These are phyloP conservation scores for Prunella himalayana DNA, from an alignment of 2,113 vertebrate species.

Conservation along the genomic window DNA sequence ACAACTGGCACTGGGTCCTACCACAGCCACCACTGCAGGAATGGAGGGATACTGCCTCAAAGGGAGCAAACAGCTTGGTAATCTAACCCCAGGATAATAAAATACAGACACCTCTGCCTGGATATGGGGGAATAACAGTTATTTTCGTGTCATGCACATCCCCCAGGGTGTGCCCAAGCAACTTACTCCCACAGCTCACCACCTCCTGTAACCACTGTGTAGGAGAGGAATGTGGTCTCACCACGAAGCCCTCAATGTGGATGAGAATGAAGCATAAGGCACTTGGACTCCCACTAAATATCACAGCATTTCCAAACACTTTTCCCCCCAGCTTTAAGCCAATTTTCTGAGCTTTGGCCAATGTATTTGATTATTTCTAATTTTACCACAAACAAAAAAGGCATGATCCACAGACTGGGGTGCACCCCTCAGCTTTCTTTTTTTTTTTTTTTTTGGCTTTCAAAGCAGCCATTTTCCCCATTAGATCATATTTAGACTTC, in stretches of 20 bases:
- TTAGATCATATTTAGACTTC: slow-evolving; percentile 35
- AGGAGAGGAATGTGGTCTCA: background rate
- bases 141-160: background rate
- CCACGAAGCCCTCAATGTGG: background rate
- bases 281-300: slow-evolving; percentile 9
- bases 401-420: background rate
- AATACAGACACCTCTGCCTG: background rate
- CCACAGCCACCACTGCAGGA: background rate
- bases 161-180: background rate
- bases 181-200: background rate
- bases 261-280: background rate
- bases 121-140: background rate
- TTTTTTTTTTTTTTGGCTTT: background rate
- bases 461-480: background rate
- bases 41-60: background rate
- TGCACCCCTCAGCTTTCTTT: background rate
- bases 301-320: background rate
- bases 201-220: background rate
- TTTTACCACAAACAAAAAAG: slow-evolving; percentile 24
- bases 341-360: background rate
- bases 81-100: background rate
- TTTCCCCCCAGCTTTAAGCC: background rate
- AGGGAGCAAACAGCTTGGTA: background rate
- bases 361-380: background rate
- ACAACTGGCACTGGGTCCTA: background rate